Evolutionary conservation across 2,797 vertebrate species (phyloP).

Genomic region (Galago senegalensis): DNA sequence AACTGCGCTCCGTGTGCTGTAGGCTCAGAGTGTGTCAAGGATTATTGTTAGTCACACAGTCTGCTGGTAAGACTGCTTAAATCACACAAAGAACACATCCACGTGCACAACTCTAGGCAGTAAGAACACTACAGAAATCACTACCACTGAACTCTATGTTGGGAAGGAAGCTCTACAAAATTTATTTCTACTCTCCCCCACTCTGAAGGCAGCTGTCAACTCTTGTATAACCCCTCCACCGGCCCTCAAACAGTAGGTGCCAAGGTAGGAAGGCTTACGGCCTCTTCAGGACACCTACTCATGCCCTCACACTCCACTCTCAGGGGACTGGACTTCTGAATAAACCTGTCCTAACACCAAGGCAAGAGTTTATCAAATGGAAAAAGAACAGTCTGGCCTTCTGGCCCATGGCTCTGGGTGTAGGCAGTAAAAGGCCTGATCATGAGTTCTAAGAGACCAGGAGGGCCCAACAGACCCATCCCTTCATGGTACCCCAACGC

Average conservation of each 20-base stretch:
- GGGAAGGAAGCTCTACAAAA: background rate
- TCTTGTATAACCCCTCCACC: background rate
- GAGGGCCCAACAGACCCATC: conserved; percentile 82
- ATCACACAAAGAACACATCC: background rate
- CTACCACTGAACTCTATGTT: background rate
- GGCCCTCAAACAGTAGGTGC: background rate
- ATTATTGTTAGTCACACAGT: background rate
- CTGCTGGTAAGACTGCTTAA: background rate
- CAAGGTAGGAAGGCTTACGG: no score
- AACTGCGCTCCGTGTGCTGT: accelerated
- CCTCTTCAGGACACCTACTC: background rate
- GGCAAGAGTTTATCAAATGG: background rate
- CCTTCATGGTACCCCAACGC: conserved; percentile 58
- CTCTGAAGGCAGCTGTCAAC: background rate
- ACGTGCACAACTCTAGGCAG: accelerated
- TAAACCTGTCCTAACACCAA: background rate
- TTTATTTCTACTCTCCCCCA: accelerated
- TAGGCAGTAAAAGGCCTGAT: background rate
- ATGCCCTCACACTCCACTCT: background rate
- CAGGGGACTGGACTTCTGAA: no score
- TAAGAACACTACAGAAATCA: background rate
- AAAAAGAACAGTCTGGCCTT: background rate
- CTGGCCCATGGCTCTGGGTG: background rate
- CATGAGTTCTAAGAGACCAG: background rate
- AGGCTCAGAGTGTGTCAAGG: background rate